Conservation (phyloP, 2,113 vertebrate species). For the Saccopteryx leptura region DNA sequence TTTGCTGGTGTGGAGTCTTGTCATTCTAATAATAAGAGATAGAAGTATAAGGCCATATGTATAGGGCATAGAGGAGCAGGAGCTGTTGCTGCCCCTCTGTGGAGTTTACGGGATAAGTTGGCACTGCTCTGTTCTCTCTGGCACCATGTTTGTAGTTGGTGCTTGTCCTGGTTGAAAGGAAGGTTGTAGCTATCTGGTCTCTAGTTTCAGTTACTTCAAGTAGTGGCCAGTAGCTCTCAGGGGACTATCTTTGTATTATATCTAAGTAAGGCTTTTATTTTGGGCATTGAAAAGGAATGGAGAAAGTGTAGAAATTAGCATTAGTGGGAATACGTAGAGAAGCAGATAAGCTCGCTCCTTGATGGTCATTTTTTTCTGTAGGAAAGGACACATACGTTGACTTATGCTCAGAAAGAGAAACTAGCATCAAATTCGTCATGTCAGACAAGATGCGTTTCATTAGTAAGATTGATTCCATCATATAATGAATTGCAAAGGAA, state of each 20-base stretch:
- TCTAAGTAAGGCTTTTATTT: conserved; percentile 34
- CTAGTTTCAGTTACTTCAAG: neutral
- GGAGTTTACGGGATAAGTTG: neutral
- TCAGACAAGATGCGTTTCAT: neutral
- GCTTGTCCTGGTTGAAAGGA: neutral
- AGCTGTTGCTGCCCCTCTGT: too few relatives aligned
- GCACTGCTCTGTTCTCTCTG: neutral
- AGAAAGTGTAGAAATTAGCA: neutral
- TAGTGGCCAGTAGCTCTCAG: neutral
- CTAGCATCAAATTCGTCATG: conserved; percentile 20
- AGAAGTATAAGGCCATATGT: neutral
- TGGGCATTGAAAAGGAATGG: conserved; percentile 41
- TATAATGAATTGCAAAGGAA: conserved; percentile 16
- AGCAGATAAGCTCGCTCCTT: conserved; percentile 23
- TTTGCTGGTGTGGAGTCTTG: neutral
- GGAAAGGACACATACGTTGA: conserved; percentile 6
- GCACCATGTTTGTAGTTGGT: neutral
- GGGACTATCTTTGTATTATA: conserved; percentile 49
- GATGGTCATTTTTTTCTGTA: conserved; percentile 21
- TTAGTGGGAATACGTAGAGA: conserved; percentile 27
- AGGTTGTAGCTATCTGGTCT: conserved; percentile 44
- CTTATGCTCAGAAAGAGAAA: conserved; percentile 69
- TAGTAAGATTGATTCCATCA: neutral
- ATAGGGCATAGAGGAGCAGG: neutral
- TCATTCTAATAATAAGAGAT: neutral